Evolutionary conservation across 2,113 vertebrate genomes (phyloP).

Genomic region (Pedionomus torquatus): DNA sequence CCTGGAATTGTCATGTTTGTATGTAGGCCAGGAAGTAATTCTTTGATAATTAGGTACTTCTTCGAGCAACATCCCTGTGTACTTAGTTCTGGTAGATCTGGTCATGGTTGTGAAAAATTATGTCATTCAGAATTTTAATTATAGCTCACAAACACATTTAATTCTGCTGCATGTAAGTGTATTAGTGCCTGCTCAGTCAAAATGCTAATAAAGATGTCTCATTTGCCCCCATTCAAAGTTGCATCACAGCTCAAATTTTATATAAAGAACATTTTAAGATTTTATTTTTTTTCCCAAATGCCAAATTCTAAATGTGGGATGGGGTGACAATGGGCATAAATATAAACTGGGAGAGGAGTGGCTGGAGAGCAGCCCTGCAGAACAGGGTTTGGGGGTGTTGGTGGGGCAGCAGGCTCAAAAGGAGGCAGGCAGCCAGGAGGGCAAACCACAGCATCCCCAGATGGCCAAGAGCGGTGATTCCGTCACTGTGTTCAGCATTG

Average conservation of each 20-base stretch:
- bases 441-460: not conserved
- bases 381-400: not conserved
- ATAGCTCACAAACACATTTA: not conserved
- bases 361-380: not conserved
- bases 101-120: not conserved
- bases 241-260: not conserved
- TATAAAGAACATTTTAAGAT: not conserved
- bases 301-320: not conserved
- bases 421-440: not conserved
- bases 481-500: not conserved
- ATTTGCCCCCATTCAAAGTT: not conserved
- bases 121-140: not conserved
- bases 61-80: not conserved
- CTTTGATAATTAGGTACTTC: not conserved
- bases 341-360: not conserved
- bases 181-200: not conserved
- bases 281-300: not conserved
- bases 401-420: not conserved
- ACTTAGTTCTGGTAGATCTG: not conserved
- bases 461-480: not conserved
- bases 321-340: not conserved
- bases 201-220: not conserved
- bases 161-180: not conserved
- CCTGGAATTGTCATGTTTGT: not conserved
- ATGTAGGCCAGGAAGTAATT: not conserved